Conservation (phyloP, 2,113 vertebrate genomes). For the Phrynosoma blainvillii region DNA sequence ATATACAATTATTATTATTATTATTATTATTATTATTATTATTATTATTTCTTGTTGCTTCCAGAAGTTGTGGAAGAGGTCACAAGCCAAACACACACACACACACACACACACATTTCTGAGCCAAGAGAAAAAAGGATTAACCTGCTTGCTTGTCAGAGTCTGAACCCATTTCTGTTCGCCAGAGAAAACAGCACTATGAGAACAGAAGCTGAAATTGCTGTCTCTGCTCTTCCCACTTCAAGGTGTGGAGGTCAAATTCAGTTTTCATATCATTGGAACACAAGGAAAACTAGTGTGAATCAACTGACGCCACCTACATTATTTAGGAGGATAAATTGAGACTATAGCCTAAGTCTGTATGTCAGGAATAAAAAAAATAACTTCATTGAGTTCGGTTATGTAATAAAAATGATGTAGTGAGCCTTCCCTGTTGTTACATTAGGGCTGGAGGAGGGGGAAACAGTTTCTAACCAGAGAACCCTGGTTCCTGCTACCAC, state of each 20-base stretch:
- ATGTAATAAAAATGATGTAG: conserved; percentile 69
- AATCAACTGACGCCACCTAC: conserved; percentile 68
- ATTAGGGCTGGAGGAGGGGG: conserved; percentile 42
- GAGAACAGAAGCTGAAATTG: conserved; percentile 65
- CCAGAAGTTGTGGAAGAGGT: conserved; percentile 51
- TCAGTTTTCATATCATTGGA: conserved; percentile 70
- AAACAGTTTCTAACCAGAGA: conserved; percentile 47
- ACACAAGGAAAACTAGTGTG: conserved; percentile 72
- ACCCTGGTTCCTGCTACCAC: conserved; percentile 37
- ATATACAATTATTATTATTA: no score
- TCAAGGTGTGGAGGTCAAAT: conserved; percentile 70
- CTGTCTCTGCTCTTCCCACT: conserved; percentile 59
- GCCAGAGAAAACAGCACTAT: conserved; percentile 48
- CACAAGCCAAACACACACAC: conserved; percentile 52
- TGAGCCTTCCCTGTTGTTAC: conserved; percentile 63
- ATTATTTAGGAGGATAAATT: conserved; percentile 74
- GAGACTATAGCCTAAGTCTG: conserved; percentile 67
- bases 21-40: no score
- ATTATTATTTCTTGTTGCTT: conserved; percentile 38
- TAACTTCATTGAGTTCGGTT: conserved; percentile 65
- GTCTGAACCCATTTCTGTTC: conserved; percentile 68
- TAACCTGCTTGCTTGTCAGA: conserved; percentile 66
- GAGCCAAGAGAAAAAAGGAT: conserved; percentile 57
- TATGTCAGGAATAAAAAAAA: conserved; percentile 70
- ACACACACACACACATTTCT: conserved; percentile 27